Evolutionary conservation across 2,888 invertebrate genomes (phyloP).

Genomic region (Xanthorhoe designata): DNA sequence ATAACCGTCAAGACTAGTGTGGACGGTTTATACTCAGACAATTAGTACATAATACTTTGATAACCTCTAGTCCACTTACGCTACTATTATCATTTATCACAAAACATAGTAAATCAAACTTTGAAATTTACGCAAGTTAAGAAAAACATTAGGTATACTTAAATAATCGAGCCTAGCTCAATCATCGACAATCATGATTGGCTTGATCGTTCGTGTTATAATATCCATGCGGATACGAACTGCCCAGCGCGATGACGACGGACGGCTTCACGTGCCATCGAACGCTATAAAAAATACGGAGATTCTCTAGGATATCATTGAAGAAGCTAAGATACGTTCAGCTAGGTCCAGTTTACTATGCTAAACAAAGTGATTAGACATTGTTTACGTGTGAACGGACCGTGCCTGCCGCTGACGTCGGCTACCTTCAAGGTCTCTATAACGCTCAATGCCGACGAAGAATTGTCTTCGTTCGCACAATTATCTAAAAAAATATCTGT

Average conservation of each 20-base stretch:
- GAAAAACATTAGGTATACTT: constrained; percentile 3
- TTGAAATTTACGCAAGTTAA: background rate
- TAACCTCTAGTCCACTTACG: constrained; percentile 2
- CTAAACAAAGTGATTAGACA: constrained; percentile 51
- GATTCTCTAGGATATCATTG: constrained; percentile 68
- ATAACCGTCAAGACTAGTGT: background rate
- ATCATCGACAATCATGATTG: constrained; percentile 18
- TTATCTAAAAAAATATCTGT: constrained; percentile 1
- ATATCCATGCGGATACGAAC: constrained; percentile 48
- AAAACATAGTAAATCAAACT: background rate
- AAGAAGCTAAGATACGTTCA: constrained; percentile 53
- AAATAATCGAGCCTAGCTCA: constrained; percentile 7
- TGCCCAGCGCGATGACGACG: constrained; percentile 43
- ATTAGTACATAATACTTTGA: background rate
- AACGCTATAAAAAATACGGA: constrained; percentile 59
- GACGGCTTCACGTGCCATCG: constrained; percentile 47
- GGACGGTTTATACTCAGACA: background rate
- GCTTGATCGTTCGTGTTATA: constrained; percentile 22
- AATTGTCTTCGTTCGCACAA: constrained; percentile 28
- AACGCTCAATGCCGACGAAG: constrained; percentile 58
- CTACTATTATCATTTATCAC: background rate
- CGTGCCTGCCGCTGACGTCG: constrained; percentile 54
- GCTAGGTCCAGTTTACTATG: constrained; percentile 61
- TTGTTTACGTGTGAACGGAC: constrained; percentile 72
- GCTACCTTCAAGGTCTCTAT: constrained; percentile 61